Evolutionary conservation across 2,888 invertebrate species (phyloP), one percentile per base, ranked within the genome.

Genomic region (Coleophora flavipennella): DNA sequence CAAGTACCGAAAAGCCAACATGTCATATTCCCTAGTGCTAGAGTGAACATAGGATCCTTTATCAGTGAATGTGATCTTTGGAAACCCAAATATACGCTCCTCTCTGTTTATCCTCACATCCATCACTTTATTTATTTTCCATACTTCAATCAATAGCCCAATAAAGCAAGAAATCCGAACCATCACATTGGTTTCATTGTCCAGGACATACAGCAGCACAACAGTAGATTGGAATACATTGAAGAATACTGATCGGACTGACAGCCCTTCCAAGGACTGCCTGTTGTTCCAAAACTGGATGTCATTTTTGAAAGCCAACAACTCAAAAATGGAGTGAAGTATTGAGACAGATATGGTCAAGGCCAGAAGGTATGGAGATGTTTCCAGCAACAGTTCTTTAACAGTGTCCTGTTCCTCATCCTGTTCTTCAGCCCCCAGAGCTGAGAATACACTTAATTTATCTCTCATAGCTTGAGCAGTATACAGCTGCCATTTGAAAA

Each of bases 281-380:
- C 98, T 89, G 62, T 97, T 97, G 59, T 97, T 96, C 99, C 99
- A 99, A 72, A 99, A 99, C 75, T 99, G 99, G 61, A 99, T 99
- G 73, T 99, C 99, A 84, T 99, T 99, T 85, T 99, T 99, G 75
- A 99, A 99, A 33, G 99, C 99, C 40, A 99, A 86, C 53, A 99
- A 89, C 75, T 99, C 99, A 85, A 99, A 99, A 46, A 99, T 90
- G 42, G 97, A 98, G 81, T 99, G 99, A 13, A 99, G 86, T 42
- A 99, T 89, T 0, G 99, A 98, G 0, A 99, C 92, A 38, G 91
- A 87, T 44, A 98, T 90, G 2, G 99, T 99, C 40, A 98, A 71
- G 3, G 89, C 98, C 31, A 99, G 85, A 28, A 99, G 86, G 65
- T 97, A 97, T 0, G 98, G 97, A 63, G 97, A 99, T 1, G 99